Conservation (phyloP, 2,113 vertebrate genomes). For the Halichoerus grypus region DNA sequence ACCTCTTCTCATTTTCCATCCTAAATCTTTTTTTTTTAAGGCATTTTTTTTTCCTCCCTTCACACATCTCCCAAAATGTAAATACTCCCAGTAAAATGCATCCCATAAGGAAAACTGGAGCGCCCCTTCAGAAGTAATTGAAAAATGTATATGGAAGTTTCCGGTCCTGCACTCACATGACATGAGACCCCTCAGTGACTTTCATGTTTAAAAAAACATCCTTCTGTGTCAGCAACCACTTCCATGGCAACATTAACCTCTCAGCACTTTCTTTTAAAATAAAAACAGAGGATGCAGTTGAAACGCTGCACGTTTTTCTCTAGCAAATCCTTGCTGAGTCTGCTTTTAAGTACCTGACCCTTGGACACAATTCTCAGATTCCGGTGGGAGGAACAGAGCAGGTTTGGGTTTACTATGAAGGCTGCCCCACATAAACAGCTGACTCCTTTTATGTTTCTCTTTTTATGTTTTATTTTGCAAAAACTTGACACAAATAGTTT, state of each 20-base stretch:
- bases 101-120: not conserved
- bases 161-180: fast-evolving
- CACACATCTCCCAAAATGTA: conserved; percentile 8
- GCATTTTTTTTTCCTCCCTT: not conserved
- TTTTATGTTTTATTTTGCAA: not conserved
- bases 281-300: not conserved
- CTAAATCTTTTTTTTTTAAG: not conserved
- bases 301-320: not conserved
- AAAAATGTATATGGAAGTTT: not conserved
- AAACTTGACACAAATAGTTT: not conserved
- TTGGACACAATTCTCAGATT: not conserved
- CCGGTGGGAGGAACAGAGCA: not conserved
- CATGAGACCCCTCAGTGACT: not conserved
- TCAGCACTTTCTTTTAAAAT: not conserved
- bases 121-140: not conserved
- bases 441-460: not conserved
- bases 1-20: not conserved
- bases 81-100: not conserved
- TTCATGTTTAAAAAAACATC: not conserved
- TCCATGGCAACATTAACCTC: not conserved
- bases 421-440: not conserved
- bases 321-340: not conserved
- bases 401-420: not conserved
- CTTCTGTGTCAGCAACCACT: not conserved
- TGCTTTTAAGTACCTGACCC: not conserved